Evolutionary conservation across 2,888 invertebrate species (phyloP), one percentile per base, ranked within the genome.

Genomic region (Halocaridina rubra): DNA sequence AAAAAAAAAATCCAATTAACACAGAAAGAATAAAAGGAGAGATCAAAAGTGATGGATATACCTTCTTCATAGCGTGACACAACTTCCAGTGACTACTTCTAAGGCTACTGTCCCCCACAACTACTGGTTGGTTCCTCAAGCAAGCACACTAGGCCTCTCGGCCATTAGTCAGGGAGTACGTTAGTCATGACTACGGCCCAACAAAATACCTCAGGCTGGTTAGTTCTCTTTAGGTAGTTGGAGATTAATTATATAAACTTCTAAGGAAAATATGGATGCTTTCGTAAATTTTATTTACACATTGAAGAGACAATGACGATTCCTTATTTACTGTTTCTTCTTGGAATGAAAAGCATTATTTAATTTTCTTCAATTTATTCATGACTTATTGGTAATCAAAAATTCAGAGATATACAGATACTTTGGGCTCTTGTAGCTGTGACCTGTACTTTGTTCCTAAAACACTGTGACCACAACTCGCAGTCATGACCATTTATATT

Each of bases 101-200:
- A 77, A 8, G 82, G 82, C 82, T 82, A 77, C 82, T 82, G 82
- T 82, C 81, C 82, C 69, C 78, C 80, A 81, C 74, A n/a, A 69
- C 69, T 78, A 77, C 77, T 78, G 78, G 82, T 64, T 82, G 82
- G 82, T 82, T 82, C 82, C 82, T 82, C 82, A 78, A 72, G 82
- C 82, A 82, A 72, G 78, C 82, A 72, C 78, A 71, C 46, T 39
- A 57, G 75, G 53, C 67, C 57, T 81, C 69, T 30, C 24, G 77
- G 59, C 71, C 82, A 78, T 82, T 82, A 82, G 82, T 82, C 61
- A 78, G 78, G 78, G 32, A 72, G 82, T 82, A 82, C 82, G 82
- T 82, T 82, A 82, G 82, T 82, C 82, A 82, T 82, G 76, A 78
- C 82, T 82, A 82, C 82, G 61, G 82, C 82, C 82, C 82, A 82